phyloP scores from a whole-genome alignment of 2,797 vertebrate species.

The Syndactyla subalaris region DNA sequence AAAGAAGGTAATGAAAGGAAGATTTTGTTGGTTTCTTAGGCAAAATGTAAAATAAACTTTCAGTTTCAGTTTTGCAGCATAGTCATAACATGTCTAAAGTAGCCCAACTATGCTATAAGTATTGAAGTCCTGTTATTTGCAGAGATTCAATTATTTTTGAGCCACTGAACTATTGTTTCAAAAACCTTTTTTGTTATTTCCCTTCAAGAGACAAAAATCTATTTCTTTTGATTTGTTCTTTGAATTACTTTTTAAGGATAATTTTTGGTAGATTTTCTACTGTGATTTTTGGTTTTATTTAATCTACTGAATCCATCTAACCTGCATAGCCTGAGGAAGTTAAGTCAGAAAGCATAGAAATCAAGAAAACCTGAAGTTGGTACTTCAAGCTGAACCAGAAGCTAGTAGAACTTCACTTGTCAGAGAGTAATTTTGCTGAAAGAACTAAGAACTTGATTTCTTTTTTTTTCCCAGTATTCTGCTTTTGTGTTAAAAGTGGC shows the following conservation, averaged over 20 bases:
- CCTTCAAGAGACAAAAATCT: conserved; percentile 44
- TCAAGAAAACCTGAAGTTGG: background rate
- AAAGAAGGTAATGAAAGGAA: background rate
- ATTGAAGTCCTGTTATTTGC: conserved; percentile 41
- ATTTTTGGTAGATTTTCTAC: conserved; percentile 33
- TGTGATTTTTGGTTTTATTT: conserved; percentile 25
- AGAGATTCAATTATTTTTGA: conserved; percentile 42
- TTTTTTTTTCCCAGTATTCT: background rate
- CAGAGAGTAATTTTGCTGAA: background rate
- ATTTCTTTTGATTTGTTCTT: conserved; percentile 35
- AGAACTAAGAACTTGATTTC: background rate
- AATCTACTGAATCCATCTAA: conserved; percentile 37
- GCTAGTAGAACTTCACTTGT: background rate
- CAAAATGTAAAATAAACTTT: background rate
- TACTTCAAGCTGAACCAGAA: conserved; percentile 13
- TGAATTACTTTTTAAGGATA: conserved; percentile 37
- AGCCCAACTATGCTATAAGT: conserved; percentile 1
- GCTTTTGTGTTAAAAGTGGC: background rate
- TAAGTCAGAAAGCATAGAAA: conserved; percentile 31
- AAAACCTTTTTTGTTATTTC: conserved; percentile 49
- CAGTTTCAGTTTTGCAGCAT: conserved; percentile 32
- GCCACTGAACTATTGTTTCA: conserved; percentile 1
- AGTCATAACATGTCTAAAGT: background rate
- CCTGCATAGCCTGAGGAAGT: conserved; percentile 35
- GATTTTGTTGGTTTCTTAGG: background rate